A percentile compares a stretch with the other conserved stretches of the same genome.
These are phyloP conservation scores for Uria lomvia DNA, from an alignment of 2,113 vertebrate genomes.

Conservation along the genomic window DNA sequence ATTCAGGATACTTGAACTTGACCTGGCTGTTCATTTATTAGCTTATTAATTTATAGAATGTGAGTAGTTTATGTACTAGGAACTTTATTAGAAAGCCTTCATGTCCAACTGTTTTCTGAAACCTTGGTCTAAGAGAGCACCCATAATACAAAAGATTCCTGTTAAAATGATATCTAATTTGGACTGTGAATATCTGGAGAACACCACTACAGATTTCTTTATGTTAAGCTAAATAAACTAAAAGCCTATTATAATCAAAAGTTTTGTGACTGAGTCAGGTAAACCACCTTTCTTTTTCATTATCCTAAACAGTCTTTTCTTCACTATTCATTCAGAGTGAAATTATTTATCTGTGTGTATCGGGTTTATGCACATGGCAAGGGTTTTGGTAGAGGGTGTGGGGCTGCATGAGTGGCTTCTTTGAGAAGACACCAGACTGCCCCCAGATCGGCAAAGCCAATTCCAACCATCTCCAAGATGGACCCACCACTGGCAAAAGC, in stretches of 20 bases:
- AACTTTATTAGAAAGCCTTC: background rate
- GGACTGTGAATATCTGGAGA: background rate
- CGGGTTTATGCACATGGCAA: background rate
- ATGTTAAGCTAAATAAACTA: background rate
- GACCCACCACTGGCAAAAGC: fast-evolving
- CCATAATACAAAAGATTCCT: background rate
- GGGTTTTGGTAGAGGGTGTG: background rate
- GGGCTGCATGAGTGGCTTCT: background rate
- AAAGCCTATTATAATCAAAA: too few species aligned
- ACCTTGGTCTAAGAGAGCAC: background rate
- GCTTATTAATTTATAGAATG: background rate
- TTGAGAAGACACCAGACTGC: background rate
- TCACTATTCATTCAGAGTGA: background rate
- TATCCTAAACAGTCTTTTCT: background rate
- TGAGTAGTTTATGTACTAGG: background rate
- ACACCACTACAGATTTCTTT: background rate
- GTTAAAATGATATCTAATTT: background rate
- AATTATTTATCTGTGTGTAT: background rate
- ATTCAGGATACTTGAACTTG: background rate
- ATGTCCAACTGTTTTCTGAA: background rate
- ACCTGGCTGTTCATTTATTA: background rate
- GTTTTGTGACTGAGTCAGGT: background rate
- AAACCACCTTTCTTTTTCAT: background rate
- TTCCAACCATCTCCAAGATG: background rate
- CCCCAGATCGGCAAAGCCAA: background rate